These are phyloP conservation scores for Polypterus senegalus DNA, from an alignment of 2,113 vertebrate genomes.

Conservation along the genomic window DNA sequence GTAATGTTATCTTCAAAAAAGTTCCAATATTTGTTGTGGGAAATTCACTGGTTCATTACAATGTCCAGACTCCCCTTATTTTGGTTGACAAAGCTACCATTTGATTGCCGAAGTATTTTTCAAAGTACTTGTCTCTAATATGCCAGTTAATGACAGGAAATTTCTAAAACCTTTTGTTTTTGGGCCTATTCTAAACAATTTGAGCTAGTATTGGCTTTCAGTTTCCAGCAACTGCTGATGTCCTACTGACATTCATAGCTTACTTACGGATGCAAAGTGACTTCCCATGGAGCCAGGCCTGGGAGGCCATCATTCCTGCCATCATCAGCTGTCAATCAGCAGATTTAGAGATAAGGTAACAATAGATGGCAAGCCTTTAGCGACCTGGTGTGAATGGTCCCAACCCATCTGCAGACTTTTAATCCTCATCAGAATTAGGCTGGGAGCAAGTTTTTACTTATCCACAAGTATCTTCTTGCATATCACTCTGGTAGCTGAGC, in stretches of 20 bases:
- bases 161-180: conserved; percentile 31
- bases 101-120: neutral
- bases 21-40: too few species aligned
- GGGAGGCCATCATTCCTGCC: conserved; percentile 41
- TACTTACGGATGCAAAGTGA: conserved; percentile 33
- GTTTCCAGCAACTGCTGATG: conserved; percentile 18
- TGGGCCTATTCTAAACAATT: conserved; percentile 34
- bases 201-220: conserved; percentile 36
- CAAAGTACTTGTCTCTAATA: neutral
- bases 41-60: neutral
- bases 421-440: conserved; percentile 45
- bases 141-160: conserved; percentile 6
- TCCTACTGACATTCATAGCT: conserved; percentile 39
- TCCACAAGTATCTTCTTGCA: too few species aligned
- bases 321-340: conserved; percentile 48
- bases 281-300: conserved; percentile 40
- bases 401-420: conserved; percentile 43
- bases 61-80: conserved; percentile 9
- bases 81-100: conserved; percentile 24
- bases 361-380: conserved; percentile 43
- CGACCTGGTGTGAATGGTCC: conserved; percentile 47
- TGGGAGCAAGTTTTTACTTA: too few species aligned
- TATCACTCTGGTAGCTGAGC: too few species aligned
- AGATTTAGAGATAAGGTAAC: conserved; percentile 49
- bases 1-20: too few species aligned